A percentile compares a stretch with the other conserved stretches of the same genome.
Conservation (phyloP, 2,888 invertebrate species). For the Deilephila elpenor region DNA sequence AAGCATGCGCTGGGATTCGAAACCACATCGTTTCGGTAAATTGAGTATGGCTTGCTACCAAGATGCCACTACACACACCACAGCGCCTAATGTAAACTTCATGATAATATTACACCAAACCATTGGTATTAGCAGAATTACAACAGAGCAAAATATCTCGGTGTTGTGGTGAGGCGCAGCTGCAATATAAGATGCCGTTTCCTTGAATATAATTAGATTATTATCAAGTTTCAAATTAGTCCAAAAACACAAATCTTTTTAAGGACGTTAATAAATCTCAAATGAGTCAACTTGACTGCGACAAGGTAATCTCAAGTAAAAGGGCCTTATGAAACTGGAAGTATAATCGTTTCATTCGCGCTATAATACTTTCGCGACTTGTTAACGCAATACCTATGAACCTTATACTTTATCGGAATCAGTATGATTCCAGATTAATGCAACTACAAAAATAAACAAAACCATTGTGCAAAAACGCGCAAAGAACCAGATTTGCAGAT, state of each 20-base stretch:
- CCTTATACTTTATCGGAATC: too few species aligned
- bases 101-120: too few species aligned
- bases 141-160: neutral
- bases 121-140: neutral
- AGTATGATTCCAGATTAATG: too few species aligned
- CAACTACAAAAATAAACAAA: too few species aligned
- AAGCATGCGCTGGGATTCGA: too few species aligned
- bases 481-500: neutral
- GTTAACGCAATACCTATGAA: too few species aligned
- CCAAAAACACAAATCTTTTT: neutral
- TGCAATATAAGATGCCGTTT: neutral
- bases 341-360: too few species aligned
- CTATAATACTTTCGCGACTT: too few species aligned
- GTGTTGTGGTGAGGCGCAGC: neutral
- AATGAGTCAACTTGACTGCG: neutral
- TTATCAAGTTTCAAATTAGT: neutral
- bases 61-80: too few species aligned
- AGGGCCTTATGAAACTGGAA: neutral
- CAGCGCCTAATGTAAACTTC: too few species aligned
- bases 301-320: neutral
- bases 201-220: conserved; percentile 1
- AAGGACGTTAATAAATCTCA: neutral
- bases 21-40: too few species aligned
- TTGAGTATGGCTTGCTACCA: too few species aligned
- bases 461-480: neutral